Conservation (phyloP, 2,888 invertebrate species). For the Ditula angustiorana region DNA sequence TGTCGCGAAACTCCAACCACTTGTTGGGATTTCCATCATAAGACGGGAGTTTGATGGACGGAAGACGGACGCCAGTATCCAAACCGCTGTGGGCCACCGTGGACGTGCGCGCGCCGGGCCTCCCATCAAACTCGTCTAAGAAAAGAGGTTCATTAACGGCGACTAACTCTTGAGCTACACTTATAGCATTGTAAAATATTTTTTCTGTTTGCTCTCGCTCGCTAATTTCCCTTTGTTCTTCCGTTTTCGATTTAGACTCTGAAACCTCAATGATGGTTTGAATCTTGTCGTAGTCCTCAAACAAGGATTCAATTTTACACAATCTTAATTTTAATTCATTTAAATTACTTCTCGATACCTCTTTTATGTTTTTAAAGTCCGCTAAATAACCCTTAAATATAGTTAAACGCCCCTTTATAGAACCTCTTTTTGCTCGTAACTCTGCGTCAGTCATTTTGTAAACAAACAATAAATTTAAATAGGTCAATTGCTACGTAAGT, state of each 20-base stretch:
- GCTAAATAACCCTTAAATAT: not conserved
- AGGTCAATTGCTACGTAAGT: not conserved
- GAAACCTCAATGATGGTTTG: constrained; percentile 3
- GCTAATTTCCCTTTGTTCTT: not conserved
- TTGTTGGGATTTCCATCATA: not conserved
- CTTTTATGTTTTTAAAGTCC: not conserved
- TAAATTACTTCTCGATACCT: not conserved
- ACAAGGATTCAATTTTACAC: not conserved
- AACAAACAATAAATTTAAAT: not conserved
- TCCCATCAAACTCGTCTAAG: not conserved
- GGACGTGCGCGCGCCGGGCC: not conserved
- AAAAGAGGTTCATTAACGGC: not conserved
- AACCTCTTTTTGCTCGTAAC: not conserved
- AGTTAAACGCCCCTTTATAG: constrained; percentile 1
- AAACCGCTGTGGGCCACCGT: not conserved
- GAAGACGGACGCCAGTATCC: not conserved
- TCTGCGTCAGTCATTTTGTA: constrained; percentile 8
- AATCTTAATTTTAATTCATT: constrained; percentile 12
- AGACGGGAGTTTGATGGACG: not conserved
- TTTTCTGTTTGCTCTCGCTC: constrained; percentile 6
- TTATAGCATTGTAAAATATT: not conserved
- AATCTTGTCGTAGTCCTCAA: constrained; percentile 10
- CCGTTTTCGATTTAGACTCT: not conserved
- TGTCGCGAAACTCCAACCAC: constrained; percentile 2
- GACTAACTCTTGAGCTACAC: constrained; percentile 1